phyloP scores from a whole-genome alignment of 2,113 vertebrate species.

The Heterotis niloticus region DNA sequence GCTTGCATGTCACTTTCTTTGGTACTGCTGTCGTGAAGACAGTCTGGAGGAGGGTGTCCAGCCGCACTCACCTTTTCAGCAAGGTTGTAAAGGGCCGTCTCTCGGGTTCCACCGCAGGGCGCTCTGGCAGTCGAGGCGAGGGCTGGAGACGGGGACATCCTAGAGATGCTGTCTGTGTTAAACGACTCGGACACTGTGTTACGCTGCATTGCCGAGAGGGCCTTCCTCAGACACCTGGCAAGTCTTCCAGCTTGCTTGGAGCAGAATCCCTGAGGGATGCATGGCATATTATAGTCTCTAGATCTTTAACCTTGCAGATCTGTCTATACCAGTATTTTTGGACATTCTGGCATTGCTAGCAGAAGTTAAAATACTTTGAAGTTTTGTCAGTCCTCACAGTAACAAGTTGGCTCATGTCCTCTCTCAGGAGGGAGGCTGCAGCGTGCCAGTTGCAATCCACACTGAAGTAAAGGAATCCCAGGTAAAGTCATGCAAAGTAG shows the following conservation, averaged over 20 bases:
- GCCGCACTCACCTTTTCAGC: neutral
- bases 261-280: neutral
- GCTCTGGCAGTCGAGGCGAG: conserved; percentile 90
- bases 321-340: too few relatives aligned
- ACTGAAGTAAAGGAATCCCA: conserved; percentile 68
- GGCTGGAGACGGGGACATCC: conserved; percentile 78
- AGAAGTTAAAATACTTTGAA: neutral
- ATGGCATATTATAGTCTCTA: neutral
- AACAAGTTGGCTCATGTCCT: conserved; percentile 1
- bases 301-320: too few relatives aligned
- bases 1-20: too few relatives aligned
- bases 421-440: conserved; percentile 82
- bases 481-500: conserved; percentile 41
- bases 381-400: neutral
- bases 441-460: conserved; percentile 79
- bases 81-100: neutral
- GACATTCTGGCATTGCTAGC: too few relatives aligned
- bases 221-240: conserved; percentile 89
- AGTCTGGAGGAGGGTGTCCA: neutral
- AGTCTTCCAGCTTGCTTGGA: neutral
- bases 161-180: conserved; percentile 81
- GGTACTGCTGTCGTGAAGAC: too few relatives aligned
- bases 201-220: conserved; percentile 89
- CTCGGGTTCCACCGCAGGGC: conserved; percentile 63
- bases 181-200: conserved; percentile 82